A percentile compares a stretch with the other conserved stretches of the same genome.
phyloP scores from a whole-genome alignment of 2,888 invertebrate genomes.

The Ctenicera cuprea region DNA sequence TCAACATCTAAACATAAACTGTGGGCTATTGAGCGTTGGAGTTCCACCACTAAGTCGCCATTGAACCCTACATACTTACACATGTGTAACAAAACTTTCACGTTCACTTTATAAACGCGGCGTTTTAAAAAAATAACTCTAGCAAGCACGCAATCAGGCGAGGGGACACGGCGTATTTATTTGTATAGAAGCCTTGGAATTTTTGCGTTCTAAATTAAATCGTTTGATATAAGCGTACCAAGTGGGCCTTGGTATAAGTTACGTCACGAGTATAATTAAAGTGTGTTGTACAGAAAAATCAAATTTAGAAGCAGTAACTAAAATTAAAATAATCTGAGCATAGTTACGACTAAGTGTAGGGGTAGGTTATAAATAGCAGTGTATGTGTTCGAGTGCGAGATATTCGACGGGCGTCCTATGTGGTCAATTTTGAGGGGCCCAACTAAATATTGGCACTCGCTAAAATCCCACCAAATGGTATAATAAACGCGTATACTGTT shows the following conservation, averaged over 20 bases:
- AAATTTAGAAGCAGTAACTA: conserved; percentile 68
- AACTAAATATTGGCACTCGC: conserved; percentile 50
- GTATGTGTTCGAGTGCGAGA: conserved; percentile 53
- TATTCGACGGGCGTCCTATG: conserved; percentile 56
- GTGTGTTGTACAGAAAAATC: conserved; percentile 66
- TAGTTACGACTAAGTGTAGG: conserved; percentile 67
- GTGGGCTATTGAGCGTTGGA: too few species aligned
- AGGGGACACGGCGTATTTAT: conserved; percentile 43
- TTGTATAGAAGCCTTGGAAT: conserved; percentile 50
- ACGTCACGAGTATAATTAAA: conserved; percentile 68
- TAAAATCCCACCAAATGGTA: conserved; percentile 50
- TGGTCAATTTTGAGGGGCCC: conserved; percentile 44
- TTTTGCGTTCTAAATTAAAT: conserved; percentile 62
- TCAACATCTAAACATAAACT: too few species aligned
- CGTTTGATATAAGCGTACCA: conserved; percentile 60
- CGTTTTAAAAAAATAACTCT: conserved; percentile 27
- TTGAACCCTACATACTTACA: too few species aligned
- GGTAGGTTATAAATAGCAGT: conserved; percentile 66
- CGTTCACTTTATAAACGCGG: conserved; percentile 21
- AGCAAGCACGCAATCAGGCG: conserved; percentile 27
- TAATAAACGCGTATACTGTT: conserved; percentile 58
- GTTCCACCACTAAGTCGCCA: too few species aligned
- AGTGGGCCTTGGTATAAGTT: conserved; percentile 63
- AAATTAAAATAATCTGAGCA: conserved; percentile 70
- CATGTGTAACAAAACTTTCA: conserved; percentile 11